These are phyloP conservation scores for Phymanthus crucifer DNA, from an alignment of 92 coral and sea anemone species.

Conservation along the genomic window DNA sequence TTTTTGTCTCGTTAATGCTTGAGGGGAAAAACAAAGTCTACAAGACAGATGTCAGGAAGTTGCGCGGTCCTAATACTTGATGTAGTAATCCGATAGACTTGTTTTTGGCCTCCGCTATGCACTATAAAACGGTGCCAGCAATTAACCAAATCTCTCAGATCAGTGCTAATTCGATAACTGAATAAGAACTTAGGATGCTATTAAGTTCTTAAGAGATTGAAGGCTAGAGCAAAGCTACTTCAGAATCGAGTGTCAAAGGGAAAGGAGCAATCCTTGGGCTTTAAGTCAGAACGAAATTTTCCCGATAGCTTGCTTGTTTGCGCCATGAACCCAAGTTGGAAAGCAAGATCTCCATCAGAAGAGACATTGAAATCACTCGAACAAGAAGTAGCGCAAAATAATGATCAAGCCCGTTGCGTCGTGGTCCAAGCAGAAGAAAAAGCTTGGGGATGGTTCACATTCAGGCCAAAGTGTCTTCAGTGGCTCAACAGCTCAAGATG, in stretches of 20 bases:
- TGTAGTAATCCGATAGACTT: neutral
- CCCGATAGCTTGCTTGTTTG: neutral
- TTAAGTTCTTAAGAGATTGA: neutral
- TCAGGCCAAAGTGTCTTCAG: constrained; percentile 23
- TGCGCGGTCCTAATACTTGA: neutral
- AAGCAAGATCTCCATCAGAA: constrained; percentile 3
- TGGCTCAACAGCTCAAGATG: constrained; percentile 31
- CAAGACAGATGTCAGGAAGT: neutral
- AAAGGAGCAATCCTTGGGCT: neutral
- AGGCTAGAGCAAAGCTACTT: neutral
- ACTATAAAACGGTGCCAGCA: neutral
- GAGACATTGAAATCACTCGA: neutral
- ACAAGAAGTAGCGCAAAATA: neutral
- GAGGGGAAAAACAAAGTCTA: neutral
- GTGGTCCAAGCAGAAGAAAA: neutral
- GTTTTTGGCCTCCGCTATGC: neutral
- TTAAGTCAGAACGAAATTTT: neutral
- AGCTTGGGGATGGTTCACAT: constrained; percentile 56
- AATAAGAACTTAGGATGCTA: neutral
- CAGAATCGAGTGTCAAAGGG: neutral
- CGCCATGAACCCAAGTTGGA: neutral
- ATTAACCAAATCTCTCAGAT: neutral
- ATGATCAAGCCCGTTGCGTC: neutral
- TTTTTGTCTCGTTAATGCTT: neutral
- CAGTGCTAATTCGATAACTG: neutral